Evolutionary conservation across 2,888 invertebrate species (phyloP), one percentile per base, ranked within the genome.

Genomic region (Leucophora obtusa): DNA sequence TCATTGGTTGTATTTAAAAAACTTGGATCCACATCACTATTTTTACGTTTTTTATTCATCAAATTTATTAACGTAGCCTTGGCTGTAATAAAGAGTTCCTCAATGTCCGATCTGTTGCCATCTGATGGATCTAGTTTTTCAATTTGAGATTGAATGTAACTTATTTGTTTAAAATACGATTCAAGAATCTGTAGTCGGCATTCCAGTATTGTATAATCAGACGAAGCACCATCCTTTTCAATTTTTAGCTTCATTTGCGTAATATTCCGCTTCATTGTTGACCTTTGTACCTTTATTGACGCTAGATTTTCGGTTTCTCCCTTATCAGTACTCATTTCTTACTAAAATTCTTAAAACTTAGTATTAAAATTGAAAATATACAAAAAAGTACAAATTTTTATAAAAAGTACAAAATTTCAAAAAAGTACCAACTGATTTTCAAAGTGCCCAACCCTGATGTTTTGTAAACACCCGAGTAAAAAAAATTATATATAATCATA

Each of bases 121-220:
- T 70, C 74, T 43, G 18, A 2, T 7, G 33, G 17, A 18, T 69
- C 63, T 5, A 74, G n/a, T 59, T 56, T 66, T 35, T 79, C 79
- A 18, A 71, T 71, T 62, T 79, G 74, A 1, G 38, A 28, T 6
- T 74, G 75, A 47, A 71, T 66, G 59, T 75, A 50, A n/a, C 53
- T 54, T 24, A 75, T 60, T 56, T 75, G 79, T 28, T 80, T 80
- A 10, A 80, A 75, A 56, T 80, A 62, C 28, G 74, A 60, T 15
- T 75, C 66, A 4, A 80, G 50, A n/a, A 75, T 80, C 71, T 80
- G 68, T 1, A 80, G 56, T 14, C 79, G 47, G 18, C 79, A 72
- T 58, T 71, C 75, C 0, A 75, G 24, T 51, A 69, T 70, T 14
- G 74, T 79, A 24, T 66, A 75, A 43, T 62, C 58, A 2, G 18